Evolutionary conservation across 2,797 vertebrate genomes (phyloP).

Genomic region (Nasua narica): DNA sequence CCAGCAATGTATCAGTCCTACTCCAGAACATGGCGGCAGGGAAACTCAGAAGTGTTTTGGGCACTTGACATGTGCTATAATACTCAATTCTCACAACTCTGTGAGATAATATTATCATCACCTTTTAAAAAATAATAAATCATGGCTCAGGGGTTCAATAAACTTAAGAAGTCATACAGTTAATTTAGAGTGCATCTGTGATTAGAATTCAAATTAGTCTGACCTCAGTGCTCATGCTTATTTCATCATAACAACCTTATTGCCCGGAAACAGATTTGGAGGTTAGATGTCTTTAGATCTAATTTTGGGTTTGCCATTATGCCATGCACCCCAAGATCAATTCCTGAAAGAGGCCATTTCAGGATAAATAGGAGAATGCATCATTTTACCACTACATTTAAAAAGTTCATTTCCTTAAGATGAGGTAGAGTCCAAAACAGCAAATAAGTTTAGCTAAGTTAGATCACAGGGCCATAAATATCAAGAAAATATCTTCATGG

Average conservation of each 20-base stretch:
- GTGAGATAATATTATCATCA: not conserved
- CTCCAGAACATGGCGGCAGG: not conserved
- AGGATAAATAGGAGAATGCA: not conserved
- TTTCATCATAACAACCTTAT: not conserved
- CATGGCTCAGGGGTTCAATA: not conserved
- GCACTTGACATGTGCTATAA: not conserved
- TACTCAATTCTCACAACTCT: not conserved
- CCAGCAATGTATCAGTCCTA: not conserved
- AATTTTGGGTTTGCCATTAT: not conserved
- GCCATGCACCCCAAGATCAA: not conserved
- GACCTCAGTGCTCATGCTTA: not conserved
- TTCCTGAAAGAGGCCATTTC: not conserved
- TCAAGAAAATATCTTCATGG: not conserved
- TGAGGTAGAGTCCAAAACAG: not conserved
- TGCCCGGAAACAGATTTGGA: not conserved
- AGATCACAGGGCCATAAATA: not conserved
- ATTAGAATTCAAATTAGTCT: not conserved
- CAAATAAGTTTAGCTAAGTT: not conserved
- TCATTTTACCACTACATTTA: not conserved
- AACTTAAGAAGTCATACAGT: not conserved
- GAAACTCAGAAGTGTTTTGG: not conserved
- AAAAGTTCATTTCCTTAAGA: not conserved
- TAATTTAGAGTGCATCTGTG: not conserved
- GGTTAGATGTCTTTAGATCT: not conserved
- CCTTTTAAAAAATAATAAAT: slow-evolving; percentile 4